Evolutionary conservation across 1,140 invertebrate species (phyloP), one percentile per base, ranked within the genome.

Genomic region (Neodiprion pinetum): DNA sequence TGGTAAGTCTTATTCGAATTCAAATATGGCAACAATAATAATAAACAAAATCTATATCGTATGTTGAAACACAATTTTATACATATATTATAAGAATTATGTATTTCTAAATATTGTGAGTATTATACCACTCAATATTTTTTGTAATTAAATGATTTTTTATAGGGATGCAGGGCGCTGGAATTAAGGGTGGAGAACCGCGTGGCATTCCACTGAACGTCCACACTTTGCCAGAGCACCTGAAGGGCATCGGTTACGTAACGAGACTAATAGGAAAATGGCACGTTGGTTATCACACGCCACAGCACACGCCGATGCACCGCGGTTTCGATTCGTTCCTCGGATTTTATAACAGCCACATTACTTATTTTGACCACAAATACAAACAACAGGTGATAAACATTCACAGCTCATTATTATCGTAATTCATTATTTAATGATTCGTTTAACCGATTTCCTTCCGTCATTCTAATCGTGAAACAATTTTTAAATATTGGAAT

Each of bases 211-310:
- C 91, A 4, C 78, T 92, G 21, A 80, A 89, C 40, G 80, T 90
- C 28, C 89, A 83, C 78, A 82, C 92, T 40, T 82, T 94, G 23
- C 91, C 94, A 75, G 89, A 93, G 47, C 78, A 86, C 69, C 74
- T 89, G 48, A 82, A 83, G 75, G 83, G 81, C 5, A 75, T 94
- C 81, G 87, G 93, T 80, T 95, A 94, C 82, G 84, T 84, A 1
- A 93, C 93, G 0, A 91, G 92, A 83, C 85, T 93, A 17, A 88
- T 94, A 61, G 94, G 94, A 47, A 95, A 95, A 87, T 94, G 93
- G 93, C 92, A 94, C 76, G 82, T 93, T 47, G 93, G 93, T 0
- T 91, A 90, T 78, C 91, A 90, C 68, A 88, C 89, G n/a, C 88
- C 85, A 72, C 88, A 91, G 49, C 91, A 93, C 72, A 91, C 90